Conservation (phyloP, 2,888 invertebrate species). For the Ennomos quercinarius region DNA sequence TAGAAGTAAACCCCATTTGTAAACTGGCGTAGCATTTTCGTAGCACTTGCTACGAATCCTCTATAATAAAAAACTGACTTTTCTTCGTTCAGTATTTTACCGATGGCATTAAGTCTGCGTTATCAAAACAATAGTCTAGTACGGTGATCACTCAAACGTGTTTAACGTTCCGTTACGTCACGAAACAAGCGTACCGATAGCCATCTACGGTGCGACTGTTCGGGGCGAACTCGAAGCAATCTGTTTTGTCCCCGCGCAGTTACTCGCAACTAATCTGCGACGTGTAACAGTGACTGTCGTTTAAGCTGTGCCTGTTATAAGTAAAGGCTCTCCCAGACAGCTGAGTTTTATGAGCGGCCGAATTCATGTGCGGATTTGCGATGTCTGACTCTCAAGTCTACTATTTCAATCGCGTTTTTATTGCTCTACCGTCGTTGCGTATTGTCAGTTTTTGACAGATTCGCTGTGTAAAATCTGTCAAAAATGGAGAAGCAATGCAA, state of each 20-base stretch:
- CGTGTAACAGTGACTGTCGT: conserved; percentile 1
- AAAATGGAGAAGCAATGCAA: no score
- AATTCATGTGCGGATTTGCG: no score
- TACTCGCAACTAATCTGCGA: conserved; percentile 10
- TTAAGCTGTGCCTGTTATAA: conserved; percentile 2
- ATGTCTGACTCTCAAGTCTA: no score
- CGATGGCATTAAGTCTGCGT: conserved; percentile 32
- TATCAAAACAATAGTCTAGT: conserved; percentile 10
- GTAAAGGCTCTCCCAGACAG: no score
- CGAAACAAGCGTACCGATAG: conserved; percentile 50
- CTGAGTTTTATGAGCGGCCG: no score
- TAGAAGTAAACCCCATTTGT: no score
- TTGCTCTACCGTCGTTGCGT: no score
- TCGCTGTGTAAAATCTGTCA: no score
- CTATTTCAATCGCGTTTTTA: no score
- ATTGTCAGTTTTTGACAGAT: no score
- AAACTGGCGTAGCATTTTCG: conserved; percentile 13
- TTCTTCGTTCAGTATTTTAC: neutral
- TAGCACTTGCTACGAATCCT: conserved; percentile 18
- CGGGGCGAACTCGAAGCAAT: conserved; percentile 48
- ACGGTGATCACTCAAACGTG: neutral
- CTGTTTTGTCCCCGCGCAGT: conserved; percentile 62
- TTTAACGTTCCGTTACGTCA: neutral
- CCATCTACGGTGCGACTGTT: conserved; percentile 63
- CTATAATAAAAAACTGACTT: neutral